These are phyloP conservation scores for Cyrtodaria siliqua DNA, from an alignment of 2,888 invertebrate genomes.

Conservation along the genomic window DNA sequence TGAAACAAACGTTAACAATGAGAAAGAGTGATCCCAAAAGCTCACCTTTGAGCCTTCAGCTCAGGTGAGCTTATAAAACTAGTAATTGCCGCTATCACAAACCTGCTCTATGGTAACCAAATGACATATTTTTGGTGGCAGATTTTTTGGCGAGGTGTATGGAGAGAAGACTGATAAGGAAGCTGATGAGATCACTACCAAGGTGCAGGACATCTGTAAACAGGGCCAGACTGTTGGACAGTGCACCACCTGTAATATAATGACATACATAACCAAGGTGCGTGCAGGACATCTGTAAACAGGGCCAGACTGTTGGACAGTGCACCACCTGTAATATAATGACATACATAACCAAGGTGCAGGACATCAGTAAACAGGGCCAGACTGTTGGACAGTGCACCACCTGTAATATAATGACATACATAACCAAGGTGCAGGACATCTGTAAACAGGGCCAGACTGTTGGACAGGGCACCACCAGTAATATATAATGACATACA, in stretches of 20 bases:
- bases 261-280: too few relatives aligned
- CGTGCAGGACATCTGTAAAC: constrained; percentile 99
- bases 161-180: constrained; percentile 99
- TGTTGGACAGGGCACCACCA: constrained; percentile 92
- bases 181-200: constrained; percentile 98
- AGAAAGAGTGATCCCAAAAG: too few relatives aligned
- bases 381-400: constrained; percentile 91
- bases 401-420: constrained; percentile 88
- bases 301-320: constrained; percentile 92
- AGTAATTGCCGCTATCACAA: neutral
- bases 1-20: too few relatives aligned
- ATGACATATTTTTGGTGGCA: constrained; percentile 95
- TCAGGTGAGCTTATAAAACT: neutral
- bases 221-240: constrained; percentile 92
- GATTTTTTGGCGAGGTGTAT: constrained; percentile 94
- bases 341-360: constrained; percentile 90
- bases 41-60: too few relatives aligned
- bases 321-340: constrained; percentile 89
- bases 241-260: constrained; percentile 91
- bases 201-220: constrained; percentile 99
- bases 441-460: constrained; percentile 96
- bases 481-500: constrained; percentile 60
- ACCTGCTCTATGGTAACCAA: constrained; percentile 97
- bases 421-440: constrained; percentile 95
- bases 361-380: constrained; percentile 98